Conservation (phyloP, 2,888 invertebrate genomes). For the Dolomedes plantarius region DNA sequence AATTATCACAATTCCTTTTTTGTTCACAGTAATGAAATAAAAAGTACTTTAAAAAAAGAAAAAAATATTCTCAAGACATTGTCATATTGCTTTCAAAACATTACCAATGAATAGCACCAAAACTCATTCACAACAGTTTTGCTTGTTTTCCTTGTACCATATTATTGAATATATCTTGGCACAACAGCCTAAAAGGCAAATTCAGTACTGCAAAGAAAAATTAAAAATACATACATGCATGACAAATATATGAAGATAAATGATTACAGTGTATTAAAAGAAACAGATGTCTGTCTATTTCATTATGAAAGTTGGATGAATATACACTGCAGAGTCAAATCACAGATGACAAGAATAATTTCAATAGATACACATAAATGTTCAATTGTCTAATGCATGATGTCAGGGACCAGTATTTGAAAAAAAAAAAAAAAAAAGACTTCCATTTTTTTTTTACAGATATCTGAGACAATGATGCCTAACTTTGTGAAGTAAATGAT, state of each 20-base stretch:
- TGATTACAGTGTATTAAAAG: conserved; percentile 34
- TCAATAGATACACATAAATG: conserved; percentile 39
- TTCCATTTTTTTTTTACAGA: conserved; percentile 8
- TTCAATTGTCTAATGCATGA: conserved; percentile 40
- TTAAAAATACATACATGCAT: conserved; percentile 14
- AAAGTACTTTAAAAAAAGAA: conserved; percentile 8
- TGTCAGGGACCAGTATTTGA: conserved; percentile 17
- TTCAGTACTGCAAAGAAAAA: conserved; percentile 41
- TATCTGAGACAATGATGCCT: background rate
- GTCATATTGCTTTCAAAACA: conserved; percentile 11
- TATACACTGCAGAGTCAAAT: conserved; percentile 60
- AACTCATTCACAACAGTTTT: background rate
- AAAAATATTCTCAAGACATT: background rate
- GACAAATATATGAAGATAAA: conserved; percentile 19
- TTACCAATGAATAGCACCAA: conserved; percentile 23
- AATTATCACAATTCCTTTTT: conserved; percentile 26
- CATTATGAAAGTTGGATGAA: conserved; percentile 43
- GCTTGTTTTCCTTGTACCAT: conserved; percentile 15
- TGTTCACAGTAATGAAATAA: conserved; percentile 18
- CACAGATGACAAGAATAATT: conserved; percentile 62
- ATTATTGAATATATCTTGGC: conserved; percentile 43
- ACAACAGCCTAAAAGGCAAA: conserved; percentile 49
- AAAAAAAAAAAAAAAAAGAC: no score
- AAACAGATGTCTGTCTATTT: conserved; percentile 17
- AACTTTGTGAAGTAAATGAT: background rate